phyloP scores from a whole-genome alignment of 1,140 invertebrate genomes.

The Gonioctena quinquepunctata region DNA sequence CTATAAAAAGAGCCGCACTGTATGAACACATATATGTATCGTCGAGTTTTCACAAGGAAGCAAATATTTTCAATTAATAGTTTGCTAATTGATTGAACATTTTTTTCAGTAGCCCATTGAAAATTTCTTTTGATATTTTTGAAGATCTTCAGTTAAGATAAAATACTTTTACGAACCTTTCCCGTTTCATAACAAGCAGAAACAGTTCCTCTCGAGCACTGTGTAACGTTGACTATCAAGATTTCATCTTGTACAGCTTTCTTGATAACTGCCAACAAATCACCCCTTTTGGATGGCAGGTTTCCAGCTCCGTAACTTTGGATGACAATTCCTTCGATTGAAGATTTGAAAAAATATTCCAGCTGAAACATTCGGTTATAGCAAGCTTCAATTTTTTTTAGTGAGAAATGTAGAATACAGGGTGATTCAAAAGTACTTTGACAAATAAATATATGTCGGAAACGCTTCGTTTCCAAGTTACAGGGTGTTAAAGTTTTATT shows the following conservation, averaged over 20 bases:
- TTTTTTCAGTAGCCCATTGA: no score
- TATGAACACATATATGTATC: no score
- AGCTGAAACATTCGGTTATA: constrained; percentile 57
- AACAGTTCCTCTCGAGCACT: constrained; percentile 82
- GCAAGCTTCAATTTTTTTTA: neutral
- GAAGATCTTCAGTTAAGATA: no score
- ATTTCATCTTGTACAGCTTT: constrained; percentile 78
- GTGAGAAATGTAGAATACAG: neutral
- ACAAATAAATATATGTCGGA: no score
- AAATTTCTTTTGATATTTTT: no score
- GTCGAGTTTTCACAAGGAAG: no score
- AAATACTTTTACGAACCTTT: constrained; percentile 65
- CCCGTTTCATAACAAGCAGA: constrained; percentile 81
- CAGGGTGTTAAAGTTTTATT: no score
- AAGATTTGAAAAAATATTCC: constrained; percentile 78
- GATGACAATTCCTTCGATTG: constrained; percentile 78
- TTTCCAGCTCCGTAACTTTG: constrained; percentile 95
- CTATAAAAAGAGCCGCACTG: no score
- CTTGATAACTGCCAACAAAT: constrained; percentile 76
- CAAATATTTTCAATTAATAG: no score
- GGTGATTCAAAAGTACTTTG: no score
- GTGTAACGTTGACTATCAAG: constrained; percentile 91
- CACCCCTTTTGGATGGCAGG: constrained; percentile 81
- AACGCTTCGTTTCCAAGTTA: no score
- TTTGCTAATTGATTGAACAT: no score